Base-by-base conservation (phyloP, 2,113 vertebrate genomes). In the Bos javanicus region DNA sequence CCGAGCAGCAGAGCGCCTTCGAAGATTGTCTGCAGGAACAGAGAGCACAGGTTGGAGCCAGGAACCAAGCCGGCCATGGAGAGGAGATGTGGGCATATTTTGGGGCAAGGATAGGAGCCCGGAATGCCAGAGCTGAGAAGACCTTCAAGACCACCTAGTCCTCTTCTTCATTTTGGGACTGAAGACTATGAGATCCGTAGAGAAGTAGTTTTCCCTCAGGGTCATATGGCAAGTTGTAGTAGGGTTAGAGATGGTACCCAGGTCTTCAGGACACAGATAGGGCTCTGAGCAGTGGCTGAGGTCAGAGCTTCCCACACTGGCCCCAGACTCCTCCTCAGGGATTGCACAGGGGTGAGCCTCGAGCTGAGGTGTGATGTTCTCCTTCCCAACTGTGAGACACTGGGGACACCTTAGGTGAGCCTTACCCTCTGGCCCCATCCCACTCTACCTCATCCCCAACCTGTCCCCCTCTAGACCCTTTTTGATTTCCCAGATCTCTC, bases 11-110 rank as follows among this genome's bases (percentile, higher is more conserved):
- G 59, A 82, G 81, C 13, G 33, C 48, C 33, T 16, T 43, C 89
- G 36, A 57, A n/a, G 60, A 39, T 46, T 33, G 78, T 54, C 98
- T 98, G 94, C 19, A 43, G 64, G 56, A 82, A 36, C 87, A 96
- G 19, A 83, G 54, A 86, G 13, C 43, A 84, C 71, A 96, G 7
- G 28, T 9, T 16, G n/a, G n/a, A 83, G 33, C 56, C 52, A 60
- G 36, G 57, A 16, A 52, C 48, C 8, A 17, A 36, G 21, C 6
- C 2, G 2, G 57, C n/a, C 21, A 36, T 33, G 43, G 48, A 50
- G 15, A 87, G 30, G 59, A 60, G 21, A 56, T 9, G 25, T 86
- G 84, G 54, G 15, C 26, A 26, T 26, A 48, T 30, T 80, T 52
- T 0, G 17, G 59, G 54, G 78, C 19, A 56, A 82, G 14, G 30